Evolutionary conservation across 2,888 invertebrate genomes (phyloP).

Genomic region (Himalopsyche anomala): DNA sequence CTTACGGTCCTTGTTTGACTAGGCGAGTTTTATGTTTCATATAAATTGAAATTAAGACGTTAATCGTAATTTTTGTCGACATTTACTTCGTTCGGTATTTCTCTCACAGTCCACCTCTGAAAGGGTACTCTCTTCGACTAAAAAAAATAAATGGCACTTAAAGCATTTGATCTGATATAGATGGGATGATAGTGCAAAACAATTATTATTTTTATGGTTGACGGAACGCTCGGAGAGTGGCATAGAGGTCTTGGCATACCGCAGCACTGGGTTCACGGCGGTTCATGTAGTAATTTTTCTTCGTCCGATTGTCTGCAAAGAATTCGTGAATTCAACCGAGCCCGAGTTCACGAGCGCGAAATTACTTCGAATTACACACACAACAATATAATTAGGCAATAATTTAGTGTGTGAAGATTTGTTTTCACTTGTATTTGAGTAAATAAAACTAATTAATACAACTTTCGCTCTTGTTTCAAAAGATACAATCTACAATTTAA

Average conservation of each 20-base stretch:
- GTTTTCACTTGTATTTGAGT: constrained; percentile 7
- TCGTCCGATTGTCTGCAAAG: background rate
- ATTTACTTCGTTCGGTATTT: too few species aligned
- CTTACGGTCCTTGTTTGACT: too few species aligned
- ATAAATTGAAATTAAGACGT: too few species aligned
- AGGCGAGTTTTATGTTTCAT: too few species aligned
- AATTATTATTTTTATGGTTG: background rate
- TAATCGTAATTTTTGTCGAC: too few species aligned
- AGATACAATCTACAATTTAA: background rate
- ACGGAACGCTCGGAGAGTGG: background rate
- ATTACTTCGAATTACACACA: constrained; percentile 3
- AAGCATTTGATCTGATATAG: background rate
- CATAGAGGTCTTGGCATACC: background rate
- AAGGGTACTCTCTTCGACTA: background rate
- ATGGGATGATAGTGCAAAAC: constrained; percentile 25
- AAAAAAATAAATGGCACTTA: background rate
- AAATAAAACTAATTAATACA: constrained; percentile 13
- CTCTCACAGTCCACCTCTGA: too few species aligned
- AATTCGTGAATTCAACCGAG: background rate
- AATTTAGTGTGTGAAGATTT: constrained; percentile 27
- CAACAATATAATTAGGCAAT: constrained; percentile 23
- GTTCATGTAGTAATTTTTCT: background rate
- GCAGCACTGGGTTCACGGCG: constrained; percentile 24
- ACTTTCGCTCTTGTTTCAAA: constrained; percentile 7
- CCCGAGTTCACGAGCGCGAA: background rate